phyloP scores from a whole-genome alignment of 1,140 invertebrate species.

The Antheraea mylitta region DNA sequence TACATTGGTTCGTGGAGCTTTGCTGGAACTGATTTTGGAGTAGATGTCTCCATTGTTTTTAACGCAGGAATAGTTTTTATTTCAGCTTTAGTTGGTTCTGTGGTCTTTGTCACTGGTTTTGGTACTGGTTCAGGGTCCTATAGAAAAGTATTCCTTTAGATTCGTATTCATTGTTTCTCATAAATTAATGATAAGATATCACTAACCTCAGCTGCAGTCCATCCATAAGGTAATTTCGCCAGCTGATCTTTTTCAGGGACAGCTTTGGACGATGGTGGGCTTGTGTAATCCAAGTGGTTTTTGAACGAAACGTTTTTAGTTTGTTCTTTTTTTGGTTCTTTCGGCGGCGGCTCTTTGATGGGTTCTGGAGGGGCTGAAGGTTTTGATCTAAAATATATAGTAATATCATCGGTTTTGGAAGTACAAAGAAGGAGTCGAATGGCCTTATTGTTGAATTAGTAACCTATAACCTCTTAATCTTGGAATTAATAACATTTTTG shows the following conservation, averaged over 20 bases:
- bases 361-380: constrained; percentile 54
- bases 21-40: constrained; percentile 53
- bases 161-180: too few relatives aligned
- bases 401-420: neutral
- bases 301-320: constrained; percentile 78
- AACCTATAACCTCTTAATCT: too few relatives aligned
- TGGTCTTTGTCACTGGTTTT: constrained; percentile 23
- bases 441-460: too few relatives aligned
- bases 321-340: constrained; percentile 68
- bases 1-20: constrained; percentile 66
- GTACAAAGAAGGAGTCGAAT: too few relatives aligned
- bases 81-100: constrained; percentile 55
- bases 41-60: constrained; percentile 50
- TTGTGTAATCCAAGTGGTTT: constrained; percentile 74
- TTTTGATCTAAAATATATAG: constrained; percentile 41
- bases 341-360: constrained; percentile 49
- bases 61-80: constrained; percentile 55
- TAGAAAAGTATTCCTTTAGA: neutral
- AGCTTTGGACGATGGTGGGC: constrained; percentile 62
- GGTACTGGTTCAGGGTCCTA: neutral
- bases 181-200: too few relatives aligned
- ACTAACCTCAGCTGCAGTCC: constrained; percentile 61
- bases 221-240: constrained; percentile 73
- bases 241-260: constrained; percentile 77
- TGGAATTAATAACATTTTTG: too few relatives aligned